Evolutionary conservation across 2,797 vertebrate species (phyloP).

Genomic region (Danionella dracula): DNA sequence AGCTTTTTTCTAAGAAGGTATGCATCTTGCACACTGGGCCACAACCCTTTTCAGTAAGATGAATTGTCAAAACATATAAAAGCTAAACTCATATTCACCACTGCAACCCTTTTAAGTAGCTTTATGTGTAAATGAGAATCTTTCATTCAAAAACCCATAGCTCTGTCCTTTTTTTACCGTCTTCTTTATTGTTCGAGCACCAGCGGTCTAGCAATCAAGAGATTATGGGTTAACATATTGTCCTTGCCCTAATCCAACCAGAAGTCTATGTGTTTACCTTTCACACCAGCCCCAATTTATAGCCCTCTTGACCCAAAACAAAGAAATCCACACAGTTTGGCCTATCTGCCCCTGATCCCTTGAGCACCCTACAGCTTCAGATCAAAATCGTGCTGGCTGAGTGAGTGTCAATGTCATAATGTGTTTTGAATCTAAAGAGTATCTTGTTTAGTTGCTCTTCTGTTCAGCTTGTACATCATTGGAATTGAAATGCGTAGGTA

Average conservation of each 20-base stretch:
- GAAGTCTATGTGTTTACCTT: slow-evolving; percentile 28
- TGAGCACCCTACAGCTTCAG: neutral
- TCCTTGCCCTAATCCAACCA: slow-evolving; percentile 29
- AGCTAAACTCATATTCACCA: no score
- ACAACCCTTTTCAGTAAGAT: no score
- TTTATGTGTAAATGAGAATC: slow-evolving; percentile 7
- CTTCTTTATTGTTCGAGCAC: slow-evolving; percentile 31
- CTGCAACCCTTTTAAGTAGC: no score
- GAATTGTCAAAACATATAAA: no score
- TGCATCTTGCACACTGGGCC: no score
- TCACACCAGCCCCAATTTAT: slow-evolving; percentile 32
- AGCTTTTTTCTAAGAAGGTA: no score
- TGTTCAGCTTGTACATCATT: neutral
- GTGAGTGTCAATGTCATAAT: neutral
- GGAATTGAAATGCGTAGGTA: no score
- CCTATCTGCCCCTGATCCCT: slow-evolving; percentile 11
- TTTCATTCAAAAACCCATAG: slow-evolving; percentile 18
- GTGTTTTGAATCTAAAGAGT: neutral
- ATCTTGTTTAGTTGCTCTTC: neutral
- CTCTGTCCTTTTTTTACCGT: slow-evolving; percentile 6
- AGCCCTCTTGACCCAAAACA: slow-evolving; percentile 34
- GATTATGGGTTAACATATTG: slow-evolving; percentile 24
- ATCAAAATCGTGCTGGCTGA: slow-evolving; percentile 20
- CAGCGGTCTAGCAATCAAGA: slow-evolving; percentile 29
- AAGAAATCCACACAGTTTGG: slow-evolving; percentile 33